Conservation (phyloP, 1,140 invertebrate genomes). For the Chironomus tepperi region DNA sequence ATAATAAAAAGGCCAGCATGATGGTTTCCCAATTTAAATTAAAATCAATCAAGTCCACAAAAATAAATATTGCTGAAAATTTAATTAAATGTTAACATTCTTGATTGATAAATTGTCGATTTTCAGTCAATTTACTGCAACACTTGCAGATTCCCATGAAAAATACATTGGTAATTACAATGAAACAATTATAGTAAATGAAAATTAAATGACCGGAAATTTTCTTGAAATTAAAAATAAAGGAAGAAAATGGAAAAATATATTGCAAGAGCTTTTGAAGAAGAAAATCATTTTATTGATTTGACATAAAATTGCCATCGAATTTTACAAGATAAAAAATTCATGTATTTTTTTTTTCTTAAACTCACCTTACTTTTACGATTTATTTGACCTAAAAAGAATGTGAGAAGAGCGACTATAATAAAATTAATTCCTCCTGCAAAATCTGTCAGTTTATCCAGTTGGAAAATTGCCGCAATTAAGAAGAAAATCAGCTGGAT, state of each 20-base stretch:
- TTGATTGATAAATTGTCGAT: too few relatives aligned
- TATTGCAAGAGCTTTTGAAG: not conserved
- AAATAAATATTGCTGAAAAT: too few relatives aligned
- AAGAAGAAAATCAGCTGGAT: conserved; percentile 86
- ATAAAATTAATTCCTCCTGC: conserved; percentile 88
- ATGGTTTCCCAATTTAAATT: too few relatives aligned
- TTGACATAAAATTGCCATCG: conserved; percentile 30
- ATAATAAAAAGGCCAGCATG: too few relatives aligned
- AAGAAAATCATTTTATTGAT: conserved; percentile 29
- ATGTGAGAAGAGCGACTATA: conserved; percentile 75
- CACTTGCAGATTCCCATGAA: too few relatives aligned
- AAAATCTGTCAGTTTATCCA: conserved; percentile 87
- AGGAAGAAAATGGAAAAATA: not conserved
- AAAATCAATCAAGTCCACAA: too few relatives aligned
- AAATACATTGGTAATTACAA: too few relatives aligned
- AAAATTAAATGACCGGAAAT: too few relatives aligned
- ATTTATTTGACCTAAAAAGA: conserved; percentile 70
- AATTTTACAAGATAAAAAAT: not conserved
- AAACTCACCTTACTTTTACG: conserved; percentile 49
- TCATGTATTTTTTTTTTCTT: not conserved
- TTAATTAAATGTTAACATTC: too few relatives aligned
- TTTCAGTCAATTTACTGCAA: too few relatives aligned
- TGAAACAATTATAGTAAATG: too few relatives aligned
- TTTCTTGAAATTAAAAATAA: not conserved
- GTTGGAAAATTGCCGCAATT: conserved; percentile 73